Evolutionary conservation across 2,888 invertebrate species (phyloP), one percentile per base, ranked within the genome.

Genomic region (Abscondita cerata): DNA sequence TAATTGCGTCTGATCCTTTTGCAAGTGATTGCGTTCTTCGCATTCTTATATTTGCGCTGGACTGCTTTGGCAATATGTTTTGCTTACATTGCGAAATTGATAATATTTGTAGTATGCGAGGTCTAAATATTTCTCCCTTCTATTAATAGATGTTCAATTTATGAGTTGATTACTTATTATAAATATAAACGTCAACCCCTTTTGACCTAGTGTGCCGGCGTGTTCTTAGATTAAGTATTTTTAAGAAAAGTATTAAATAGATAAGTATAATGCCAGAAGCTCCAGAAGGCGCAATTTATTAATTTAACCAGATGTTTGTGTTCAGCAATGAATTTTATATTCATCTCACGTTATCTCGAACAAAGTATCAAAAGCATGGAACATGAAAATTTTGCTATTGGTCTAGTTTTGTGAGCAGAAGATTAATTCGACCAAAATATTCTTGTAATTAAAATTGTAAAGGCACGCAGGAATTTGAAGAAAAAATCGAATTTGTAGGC

Each of bases 1-100:
- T 44, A 44, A 44, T 44, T 44, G 44, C 44, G 44, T 44, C 44
- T 44, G 44, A 44, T 44, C 18, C 44, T 44, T 44, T 44, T 44
- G 44, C 44, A 16, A 44, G 44, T 44, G 44, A 44, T 44, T 44
- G 44, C 44, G 44, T 44, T 44, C 44, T 11, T 44, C 18, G 18
- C 44, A 44, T 44, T 44, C 44, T 44, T 44, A 44, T 44, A 44
- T 44, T 19, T 44, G 16, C 44, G 18, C 44, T 18, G 18, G 18
- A 44, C 44, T 44, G 18, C 44, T 44, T 44, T 44, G 19, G 18
- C 16, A 18, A 18, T 44, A 44, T 44, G 44, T 44, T 44, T 44
- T 44, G 44, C 44, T 44, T 44, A 44, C 16, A 44, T 44, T 44
- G 18, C 18, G 19, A 44, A 44, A 44, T 44, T 19, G 18, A 44